phyloP scores from a whole-genome alignment of 1,140 invertebrate genomes.

The Bombus picipes region DNA sequence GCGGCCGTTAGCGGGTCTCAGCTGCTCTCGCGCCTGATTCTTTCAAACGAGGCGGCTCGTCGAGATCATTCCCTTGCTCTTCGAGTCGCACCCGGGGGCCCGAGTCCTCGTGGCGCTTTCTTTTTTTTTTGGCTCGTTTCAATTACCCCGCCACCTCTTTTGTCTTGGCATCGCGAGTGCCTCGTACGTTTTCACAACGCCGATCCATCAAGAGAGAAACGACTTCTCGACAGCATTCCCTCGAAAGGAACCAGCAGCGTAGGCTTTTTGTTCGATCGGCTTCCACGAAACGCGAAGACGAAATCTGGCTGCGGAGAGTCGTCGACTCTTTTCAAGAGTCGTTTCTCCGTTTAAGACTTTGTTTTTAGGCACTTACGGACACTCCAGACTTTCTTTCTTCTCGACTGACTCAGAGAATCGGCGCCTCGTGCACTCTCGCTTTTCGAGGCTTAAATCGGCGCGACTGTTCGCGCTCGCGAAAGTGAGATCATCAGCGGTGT shows the following conservation, averaged over 20 bases:
- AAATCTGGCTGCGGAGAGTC: not conserved
- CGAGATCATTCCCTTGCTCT: slow-evolving; percentile 36
- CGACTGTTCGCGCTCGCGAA: slow-evolving; percentile 34
- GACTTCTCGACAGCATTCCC: not conserved
- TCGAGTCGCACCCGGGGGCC: slow-evolving; percentile 28
- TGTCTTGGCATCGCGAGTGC: slow-evolving; percentile 8
- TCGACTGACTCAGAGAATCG: slow-evolving; percentile 6
- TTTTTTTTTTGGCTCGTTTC: slow-evolving; percentile 28
- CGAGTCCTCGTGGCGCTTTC: not conserved
- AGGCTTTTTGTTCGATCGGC: not conserved
- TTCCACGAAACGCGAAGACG: slow-evolving; percentile 12
- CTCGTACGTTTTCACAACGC: slow-evolving; percentile 4
- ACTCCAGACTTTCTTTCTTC: slow-evolving; percentile 16
- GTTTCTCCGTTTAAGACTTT: not conserved
- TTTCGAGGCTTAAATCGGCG: slow-evolving; percentile 19
- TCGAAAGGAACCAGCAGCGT: no score
- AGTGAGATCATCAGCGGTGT: slow-evolving; percentile 38
- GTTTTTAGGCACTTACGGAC: not conserved
- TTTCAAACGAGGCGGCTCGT: slow-evolving; percentile 3
- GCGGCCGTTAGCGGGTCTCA: slow-evolving; percentile 27
- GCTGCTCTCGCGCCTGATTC: slow-evolving; percentile 28
- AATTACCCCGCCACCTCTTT: slow-evolving; percentile 41
- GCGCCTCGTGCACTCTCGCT: not conserved
- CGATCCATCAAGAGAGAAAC: not conserved
- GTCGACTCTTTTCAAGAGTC: not conserved